phyloP scores from a whole-genome alignment of 1,140 invertebrate genomes.

The Solenopsis invicta region DNA sequence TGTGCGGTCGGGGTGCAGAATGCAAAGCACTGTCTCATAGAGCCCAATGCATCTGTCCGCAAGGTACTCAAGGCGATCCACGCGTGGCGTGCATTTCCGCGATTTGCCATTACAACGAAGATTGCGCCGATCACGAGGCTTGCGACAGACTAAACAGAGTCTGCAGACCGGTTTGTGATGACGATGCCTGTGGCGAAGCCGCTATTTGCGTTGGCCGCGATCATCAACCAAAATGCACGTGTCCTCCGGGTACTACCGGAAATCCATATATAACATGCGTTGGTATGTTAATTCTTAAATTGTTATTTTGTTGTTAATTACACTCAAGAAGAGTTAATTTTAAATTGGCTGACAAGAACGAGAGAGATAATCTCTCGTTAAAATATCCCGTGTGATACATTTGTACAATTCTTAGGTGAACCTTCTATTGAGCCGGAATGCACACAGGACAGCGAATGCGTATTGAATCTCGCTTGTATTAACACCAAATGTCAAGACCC shows the following conservation, averaged over 20 bases:
- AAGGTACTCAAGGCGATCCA: conserved; percentile 94
- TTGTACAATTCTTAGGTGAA: conserved; percentile 54
- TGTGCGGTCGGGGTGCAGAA: conserved; percentile 93
- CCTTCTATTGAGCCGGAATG: conserved; percentile 89
- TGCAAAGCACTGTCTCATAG: conserved; percentile 92
- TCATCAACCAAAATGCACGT: conserved; percentile 93
- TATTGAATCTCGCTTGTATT: conserved; percentile 91
- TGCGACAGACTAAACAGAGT: conserved; percentile 95
- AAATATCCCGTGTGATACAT: neutral
- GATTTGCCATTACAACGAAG: conserved; percentile 95
- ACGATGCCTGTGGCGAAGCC: conserved; percentile 91
- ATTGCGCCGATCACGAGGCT: conserved; percentile 94
- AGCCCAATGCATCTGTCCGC: conserved; percentile 93
- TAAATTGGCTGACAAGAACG: neutral
- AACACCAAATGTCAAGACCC: conserved; percentile 92
- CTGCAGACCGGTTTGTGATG: conserved; percentile 93
- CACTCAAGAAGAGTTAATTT: conserved; percentile 26
- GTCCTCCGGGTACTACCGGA: conserved; percentile 91
- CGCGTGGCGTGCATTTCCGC: conserved; percentile 93
- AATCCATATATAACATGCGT: conserved; percentile 93
- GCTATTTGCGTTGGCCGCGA: conserved; percentile 91
- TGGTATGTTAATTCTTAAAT: conserved; percentile 78
- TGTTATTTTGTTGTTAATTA: conserved; percentile 3
- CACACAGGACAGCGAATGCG: conserved; percentile 92
- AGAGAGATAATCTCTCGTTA: neutral